phyloP scores from a whole-genome alignment of 2,888 invertebrate genomes.

The Phortica magna region DNA sequence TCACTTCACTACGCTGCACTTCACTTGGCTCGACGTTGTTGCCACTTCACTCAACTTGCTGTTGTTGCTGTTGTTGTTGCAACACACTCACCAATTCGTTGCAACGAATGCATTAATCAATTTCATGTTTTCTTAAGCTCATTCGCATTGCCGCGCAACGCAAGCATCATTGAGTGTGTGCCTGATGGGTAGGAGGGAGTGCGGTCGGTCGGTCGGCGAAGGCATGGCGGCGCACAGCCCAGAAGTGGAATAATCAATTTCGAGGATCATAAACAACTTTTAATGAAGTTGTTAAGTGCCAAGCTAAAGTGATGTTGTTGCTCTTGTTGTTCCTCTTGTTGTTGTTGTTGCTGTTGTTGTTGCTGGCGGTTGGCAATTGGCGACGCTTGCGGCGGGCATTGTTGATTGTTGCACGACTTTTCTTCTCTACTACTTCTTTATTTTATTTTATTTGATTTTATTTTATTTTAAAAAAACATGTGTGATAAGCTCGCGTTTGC shows the following conservation, averaged over 20 bases:
- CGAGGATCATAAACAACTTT: slow-evolving; percentile 77
- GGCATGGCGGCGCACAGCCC: slow-evolving; percentile 1
- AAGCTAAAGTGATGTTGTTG: slow-evolving; percentile 39
- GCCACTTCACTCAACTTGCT: background rate
- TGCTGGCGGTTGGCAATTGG: no score
- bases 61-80: slow-evolving; percentile 28
- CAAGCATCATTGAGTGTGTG: no score
- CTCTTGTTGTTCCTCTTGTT: no score
- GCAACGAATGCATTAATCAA: slow-evolving; percentile 72
- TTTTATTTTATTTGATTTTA: background rate
- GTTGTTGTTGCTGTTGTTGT: no score
- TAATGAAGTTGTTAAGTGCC: slow-evolving; percentile 77
- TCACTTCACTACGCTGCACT: background rate
- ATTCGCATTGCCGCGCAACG: slow-evolving; percentile 52
- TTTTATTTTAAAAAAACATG: background rate
- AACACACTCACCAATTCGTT: slow-evolving; percentile 3
- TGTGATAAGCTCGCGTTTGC: slow-evolving; percentile 14
- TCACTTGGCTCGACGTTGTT: background rate
- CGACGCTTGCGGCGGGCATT: no score
- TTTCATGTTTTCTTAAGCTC: slow-evolving; percentile 72
- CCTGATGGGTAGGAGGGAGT: no score
- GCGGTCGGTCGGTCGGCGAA: no score
- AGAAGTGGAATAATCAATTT: slow-evolving; percentile 76
- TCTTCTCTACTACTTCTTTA: background rate
- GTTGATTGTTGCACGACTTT: no score